Percentiles rank a stretch among this genome's conserved stretches.
These are phyloP conservation scores for Acestrorhynchus altus DNA, from an alignment of 2,797 vertebrate genomes.

Conservation along the genomic window DNA sequence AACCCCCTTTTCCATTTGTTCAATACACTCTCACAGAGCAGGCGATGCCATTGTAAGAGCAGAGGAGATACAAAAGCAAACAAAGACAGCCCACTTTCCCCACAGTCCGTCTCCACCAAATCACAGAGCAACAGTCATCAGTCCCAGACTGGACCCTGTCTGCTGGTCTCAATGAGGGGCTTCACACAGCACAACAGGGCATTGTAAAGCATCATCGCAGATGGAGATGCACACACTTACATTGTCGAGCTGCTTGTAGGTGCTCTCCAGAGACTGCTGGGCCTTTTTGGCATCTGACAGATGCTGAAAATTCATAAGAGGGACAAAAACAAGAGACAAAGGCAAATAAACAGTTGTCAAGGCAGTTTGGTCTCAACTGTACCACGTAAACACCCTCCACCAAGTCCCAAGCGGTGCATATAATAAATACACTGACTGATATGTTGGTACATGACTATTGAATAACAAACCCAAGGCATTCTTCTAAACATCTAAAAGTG, in stretches of 20 bases:
- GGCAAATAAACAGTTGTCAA: slow-evolving; percentile 45
- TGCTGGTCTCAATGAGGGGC: slow-evolving; percentile 1
- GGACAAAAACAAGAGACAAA: slow-evolving; percentile 65
- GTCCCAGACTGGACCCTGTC: slow-evolving; percentile 9
- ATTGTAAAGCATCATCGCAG: not conserved
- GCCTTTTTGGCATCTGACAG: slow-evolving; percentile 87
- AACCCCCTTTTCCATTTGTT: not conserved
- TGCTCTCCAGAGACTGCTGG: slow-evolving; percentile 87
- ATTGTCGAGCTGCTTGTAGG: slow-evolving; percentile 88
- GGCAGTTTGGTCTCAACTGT: slow-evolving; percentile 50
- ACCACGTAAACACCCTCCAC: slow-evolving; percentile 43
- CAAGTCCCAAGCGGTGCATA: not conserved
- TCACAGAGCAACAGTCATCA: slow-evolving; percentile 30
- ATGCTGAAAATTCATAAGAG: slow-evolving; percentile 72
- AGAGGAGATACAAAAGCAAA: slow-evolving; percentile 18
- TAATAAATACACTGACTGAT: not conserved
- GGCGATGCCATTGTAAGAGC: not conserved
- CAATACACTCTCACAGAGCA: slow-evolving; percentile 24
- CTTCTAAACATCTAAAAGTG: slow-evolving; percentile 53
- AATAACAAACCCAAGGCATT: slow-evolving; percentile 60
- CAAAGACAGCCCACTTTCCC: slow-evolving; percentile 38
- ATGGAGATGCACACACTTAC: slow-evolving; percentile 74
- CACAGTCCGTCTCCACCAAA: slow-evolving; percentile 36
- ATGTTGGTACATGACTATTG: slow-evolving; percentile 8
- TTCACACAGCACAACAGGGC: not conserved